Conservation (phyloP, 1,140 invertebrate genomes). For the Akabosia matsudoensis region DNA sequence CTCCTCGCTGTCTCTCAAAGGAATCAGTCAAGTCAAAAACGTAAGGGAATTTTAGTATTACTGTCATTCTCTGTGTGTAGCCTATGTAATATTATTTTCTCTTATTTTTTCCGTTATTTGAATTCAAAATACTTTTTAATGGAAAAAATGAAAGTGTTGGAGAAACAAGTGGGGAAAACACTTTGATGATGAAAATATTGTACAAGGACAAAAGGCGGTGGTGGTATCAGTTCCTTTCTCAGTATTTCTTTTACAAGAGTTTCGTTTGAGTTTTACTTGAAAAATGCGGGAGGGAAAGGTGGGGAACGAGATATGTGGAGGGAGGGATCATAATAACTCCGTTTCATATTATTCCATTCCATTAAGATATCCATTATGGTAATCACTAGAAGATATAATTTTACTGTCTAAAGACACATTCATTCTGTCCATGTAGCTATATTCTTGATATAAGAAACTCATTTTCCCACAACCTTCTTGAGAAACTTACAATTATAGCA, state of each 20-base stretch:
- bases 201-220: neutral
- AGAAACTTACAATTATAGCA: too few relatives aligned
- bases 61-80: neutral
- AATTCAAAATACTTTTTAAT: constrained; percentile 15
- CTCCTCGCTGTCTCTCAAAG: neutral
- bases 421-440: too few relatives aligned
- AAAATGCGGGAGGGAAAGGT: neutral
- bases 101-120: neutral
- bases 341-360: constrained; percentile 18
- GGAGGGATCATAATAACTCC: constrained; percentile 1
- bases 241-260: neutral
- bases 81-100: neutral
- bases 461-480: too few relatives aligned
- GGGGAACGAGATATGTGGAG: neutral
- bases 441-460: too few relatives aligned
- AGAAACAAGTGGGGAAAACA: neutral
- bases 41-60: constrained; percentile 16
- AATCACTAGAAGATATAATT: neutral
- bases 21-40: constrained; percentile 14
- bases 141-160: neutral
- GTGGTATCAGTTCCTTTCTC: neutral
- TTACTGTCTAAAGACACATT: too few relatives aligned
- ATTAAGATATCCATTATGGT: constrained; percentile 15
- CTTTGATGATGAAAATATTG: neutral
- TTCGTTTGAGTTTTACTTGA: neutral